Base-by-base conservation (phyloP, 1,140 invertebrate species). In the Lerema accius region DNA sequence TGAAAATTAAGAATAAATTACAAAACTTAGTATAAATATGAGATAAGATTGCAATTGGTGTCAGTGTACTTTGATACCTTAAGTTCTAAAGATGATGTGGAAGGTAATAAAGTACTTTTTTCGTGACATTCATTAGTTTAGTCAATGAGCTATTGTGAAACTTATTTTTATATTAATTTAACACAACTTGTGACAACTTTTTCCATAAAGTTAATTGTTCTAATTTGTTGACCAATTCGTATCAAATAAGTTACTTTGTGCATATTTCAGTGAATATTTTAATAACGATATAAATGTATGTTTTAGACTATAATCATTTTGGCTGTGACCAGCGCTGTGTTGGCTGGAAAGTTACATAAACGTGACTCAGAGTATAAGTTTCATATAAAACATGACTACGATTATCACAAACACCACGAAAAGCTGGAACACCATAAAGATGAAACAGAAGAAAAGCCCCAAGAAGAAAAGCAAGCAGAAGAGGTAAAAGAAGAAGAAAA, bases 1-100 rank as follows among this genome's bases (percentile, higher is more conserved):
- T 58, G 42, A 58, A 58, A 58, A 58, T 58, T 58, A 58, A 35
- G 26, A 58, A 58, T 46, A 58, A 58, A 58, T 58, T 37, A n/a
- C 55, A 14, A 46, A 35, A 37, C 15, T 46, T 32, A 32, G 55
- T 58, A 58, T 58, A 58, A 58, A 58, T 58, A 46, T 19, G 26
- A 58, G 55, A 58, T 58, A 58, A 58, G 14, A 46, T 19, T 32
- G 26, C 28, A 46, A 58, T 35, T 14, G 23, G 42, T 46, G 40
- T 37, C 55, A 58, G 55, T 58, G 26, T 32, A 23, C 10, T 19
- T 40, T 32, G 16, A 56, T 58, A 46, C 17, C n/a, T 58, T 10
- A 46, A 11, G 7, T 58, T 43, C 55, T 58, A 28, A 46, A 16
- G 16, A 58, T 58, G 55, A 28, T 58, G 55, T 58, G 55, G 55